Conservation (phyloP, 2,888 invertebrate genomes). For the Apotomis betuletana region DNA sequence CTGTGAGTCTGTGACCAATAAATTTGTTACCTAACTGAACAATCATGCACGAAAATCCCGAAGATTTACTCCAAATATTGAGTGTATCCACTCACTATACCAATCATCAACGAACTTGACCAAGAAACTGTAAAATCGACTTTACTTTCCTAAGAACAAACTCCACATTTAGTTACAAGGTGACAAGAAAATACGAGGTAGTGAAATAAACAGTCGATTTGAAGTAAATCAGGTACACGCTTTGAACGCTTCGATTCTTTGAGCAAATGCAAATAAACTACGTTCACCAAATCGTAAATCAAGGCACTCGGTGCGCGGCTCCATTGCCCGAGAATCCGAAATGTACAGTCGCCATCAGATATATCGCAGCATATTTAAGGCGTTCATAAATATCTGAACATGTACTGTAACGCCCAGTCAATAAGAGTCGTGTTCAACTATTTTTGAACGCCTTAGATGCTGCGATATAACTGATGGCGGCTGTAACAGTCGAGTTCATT, state of each 20-base stretch:
- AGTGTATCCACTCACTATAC: neutral
- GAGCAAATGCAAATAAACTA: constrained; percentile 33
- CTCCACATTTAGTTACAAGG: constrained; percentile 2
- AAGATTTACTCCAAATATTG: constrained; percentile 23
- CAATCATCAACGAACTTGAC: neutral
- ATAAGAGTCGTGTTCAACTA: too few relatives aligned
- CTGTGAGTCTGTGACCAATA: neutral
- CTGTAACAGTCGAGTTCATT: too few relatives aligned
- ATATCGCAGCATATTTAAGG: too few relatives aligned
- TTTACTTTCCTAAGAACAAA: neutral
- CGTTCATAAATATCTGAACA: too few relatives aligned
- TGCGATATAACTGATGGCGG: too few relatives aligned
- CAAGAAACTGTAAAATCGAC: neutral
- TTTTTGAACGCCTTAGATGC: too few relatives aligned
- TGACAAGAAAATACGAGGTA: neutral
- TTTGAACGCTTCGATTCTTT: constrained; percentile 27
- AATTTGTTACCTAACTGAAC: constrained; percentile 3
- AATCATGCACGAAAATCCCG: constrained; percentile 23
- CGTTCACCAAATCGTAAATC: constrained; percentile 29
- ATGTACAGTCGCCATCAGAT: too few relatives aligned
- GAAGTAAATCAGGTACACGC: constrained; percentile 28
- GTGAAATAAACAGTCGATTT: neutral
- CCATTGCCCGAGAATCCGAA: constrained; percentile 35
- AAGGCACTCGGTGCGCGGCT: constrained; percentile 43
- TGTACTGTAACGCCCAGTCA: too few relatives aligned